Percentiles rank a stretch among this genome's conserved stretches.
Evolutionary conservation across 2,113 vertebrate species (phyloP).

Genomic region (Mohoua ochrocephala): DNA sequence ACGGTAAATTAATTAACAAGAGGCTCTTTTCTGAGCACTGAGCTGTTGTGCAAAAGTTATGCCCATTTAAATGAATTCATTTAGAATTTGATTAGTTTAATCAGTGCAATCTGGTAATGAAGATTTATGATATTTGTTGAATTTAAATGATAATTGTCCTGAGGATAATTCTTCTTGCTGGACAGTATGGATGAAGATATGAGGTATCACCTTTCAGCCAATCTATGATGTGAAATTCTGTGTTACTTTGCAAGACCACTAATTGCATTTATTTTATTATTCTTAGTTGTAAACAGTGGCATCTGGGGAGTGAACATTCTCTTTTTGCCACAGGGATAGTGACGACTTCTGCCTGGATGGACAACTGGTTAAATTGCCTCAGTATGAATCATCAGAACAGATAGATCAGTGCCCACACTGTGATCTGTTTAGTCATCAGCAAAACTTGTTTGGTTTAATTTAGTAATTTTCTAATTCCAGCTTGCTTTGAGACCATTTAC

Average conservation of each 20-base stretch:
- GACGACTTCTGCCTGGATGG: background rate
- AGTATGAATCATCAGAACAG: background rate
- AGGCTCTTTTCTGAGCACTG: background rate
- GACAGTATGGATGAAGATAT: background rate
- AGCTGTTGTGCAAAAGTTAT: background rate
- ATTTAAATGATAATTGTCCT: background rate
- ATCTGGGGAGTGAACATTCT: background rate
- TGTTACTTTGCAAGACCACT: background rate
- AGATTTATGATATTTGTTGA: background rate
- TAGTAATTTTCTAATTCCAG: background rate
- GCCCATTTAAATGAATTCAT: background rate
- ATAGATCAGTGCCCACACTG: background rate
- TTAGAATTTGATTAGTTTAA: background rate
- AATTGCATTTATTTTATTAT: background rate
- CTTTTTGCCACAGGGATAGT: background rate
- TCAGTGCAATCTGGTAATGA: background rate
- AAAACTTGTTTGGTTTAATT: background rate
- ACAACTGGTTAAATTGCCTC: background rate
- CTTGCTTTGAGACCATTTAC: background rate
- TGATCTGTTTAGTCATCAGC: background rate
- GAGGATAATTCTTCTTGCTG: background rate
- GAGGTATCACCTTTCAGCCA: background rate
- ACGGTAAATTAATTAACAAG: constrained; percentile 6
- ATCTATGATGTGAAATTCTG: background rate
- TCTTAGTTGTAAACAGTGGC: background rate